Percentiles rank a stretch among this genome's conserved stretches.
phyloP scores from a whole-genome alignment of 2,888 invertebrate species.

The Tinea semifulvella region DNA sequence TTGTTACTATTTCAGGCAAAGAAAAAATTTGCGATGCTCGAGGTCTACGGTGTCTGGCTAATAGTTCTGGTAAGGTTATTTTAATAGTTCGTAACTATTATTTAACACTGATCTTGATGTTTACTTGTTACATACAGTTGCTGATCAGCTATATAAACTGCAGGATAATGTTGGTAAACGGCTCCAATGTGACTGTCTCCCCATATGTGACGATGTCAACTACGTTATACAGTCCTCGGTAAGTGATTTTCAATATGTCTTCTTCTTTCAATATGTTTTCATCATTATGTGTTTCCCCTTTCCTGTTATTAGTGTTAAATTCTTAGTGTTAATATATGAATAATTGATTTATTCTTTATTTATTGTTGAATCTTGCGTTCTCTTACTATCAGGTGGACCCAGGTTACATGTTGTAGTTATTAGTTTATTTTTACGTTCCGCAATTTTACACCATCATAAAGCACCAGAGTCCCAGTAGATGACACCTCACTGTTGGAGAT shows the following conservation, averaged over 20 bases:
- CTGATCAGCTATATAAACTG: conserved; percentile 65
- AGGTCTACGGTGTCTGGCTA: conserved; percentile 70
- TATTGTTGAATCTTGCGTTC: too few species aligned
- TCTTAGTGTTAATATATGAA: too few species aligned
- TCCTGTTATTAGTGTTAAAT: too few species aligned
- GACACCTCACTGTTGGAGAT: too few species aligned
- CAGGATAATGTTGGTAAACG: conserved; percentile 53
- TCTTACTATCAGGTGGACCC: too few species aligned
- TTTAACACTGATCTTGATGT: not conserved
- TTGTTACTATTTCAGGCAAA: conserved; percentile 42
- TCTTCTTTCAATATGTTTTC: not conserved
- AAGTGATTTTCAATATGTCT: conserved; percentile 27
- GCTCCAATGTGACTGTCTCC: conserved; percentile 71
- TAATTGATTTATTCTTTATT: too few species aligned
- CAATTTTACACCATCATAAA: too few species aligned
- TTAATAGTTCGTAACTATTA: not conserved
- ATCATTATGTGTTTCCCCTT: too few species aligned
- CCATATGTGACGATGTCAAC: conserved; percentile 76
- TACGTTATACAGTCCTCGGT: conserved; percentile 72
- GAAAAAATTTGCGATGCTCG: conserved; percentile 68
- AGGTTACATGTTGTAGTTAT: too few species aligned
- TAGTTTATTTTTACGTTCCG: too few species aligned
- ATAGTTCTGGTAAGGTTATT: conserved; percentile 54
- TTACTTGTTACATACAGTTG: conserved; percentile 17
- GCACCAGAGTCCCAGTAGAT: too few species aligned